Percentiles rank a stretch among this genome's conserved stretches.
These are phyloP conservation scores for Acholoe squamosa DNA, from an alignment of 2,888 invertebrate species.

Conservation along the genomic window DNA sequence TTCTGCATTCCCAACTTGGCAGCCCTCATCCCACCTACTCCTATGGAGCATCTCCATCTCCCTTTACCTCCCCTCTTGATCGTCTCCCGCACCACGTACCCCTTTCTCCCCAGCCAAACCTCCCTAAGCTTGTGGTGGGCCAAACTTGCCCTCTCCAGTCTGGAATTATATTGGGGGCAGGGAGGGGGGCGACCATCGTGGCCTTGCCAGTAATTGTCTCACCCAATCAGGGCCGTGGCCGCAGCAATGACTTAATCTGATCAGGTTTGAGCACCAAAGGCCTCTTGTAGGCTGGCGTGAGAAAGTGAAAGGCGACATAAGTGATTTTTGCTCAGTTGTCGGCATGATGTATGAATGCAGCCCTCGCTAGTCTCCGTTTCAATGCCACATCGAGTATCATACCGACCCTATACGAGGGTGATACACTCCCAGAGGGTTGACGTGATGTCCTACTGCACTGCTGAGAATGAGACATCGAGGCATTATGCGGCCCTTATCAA, in stretches of 20 bases:
- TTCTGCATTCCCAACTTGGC: too few relatives aligned
- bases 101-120: not conserved
- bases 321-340: too few relatives aligned
- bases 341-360: too few relatives aligned
- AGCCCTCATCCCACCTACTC: too few relatives aligned
- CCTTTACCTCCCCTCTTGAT: not conserved
- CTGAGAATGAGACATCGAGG: too few relatives aligned
- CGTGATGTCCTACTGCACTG: too few relatives aligned
- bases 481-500: too few relatives aligned
- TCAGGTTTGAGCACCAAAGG: not conserved
- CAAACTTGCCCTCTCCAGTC: not conserved
- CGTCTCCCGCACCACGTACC: not conserved
- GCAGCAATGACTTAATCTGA: conserved; percentile 32
- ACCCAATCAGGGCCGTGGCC: conserved; percentile 18
- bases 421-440: too few relatives aligned
- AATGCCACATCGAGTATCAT: too few relatives aligned
- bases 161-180: not conserved
- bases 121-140: not conserved
- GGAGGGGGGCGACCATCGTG: not conserved
- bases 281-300: not conserved
- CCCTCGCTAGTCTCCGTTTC: too few relatives aligned
- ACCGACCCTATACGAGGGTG: too few relatives aligned
- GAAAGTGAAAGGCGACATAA: not conserved
- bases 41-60: too few relatives aligned
- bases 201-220: conserved; percentile 18